Conservation (phyloP, 2,113 vertebrate species). For the Puntigrus tetrazona region DNA sequence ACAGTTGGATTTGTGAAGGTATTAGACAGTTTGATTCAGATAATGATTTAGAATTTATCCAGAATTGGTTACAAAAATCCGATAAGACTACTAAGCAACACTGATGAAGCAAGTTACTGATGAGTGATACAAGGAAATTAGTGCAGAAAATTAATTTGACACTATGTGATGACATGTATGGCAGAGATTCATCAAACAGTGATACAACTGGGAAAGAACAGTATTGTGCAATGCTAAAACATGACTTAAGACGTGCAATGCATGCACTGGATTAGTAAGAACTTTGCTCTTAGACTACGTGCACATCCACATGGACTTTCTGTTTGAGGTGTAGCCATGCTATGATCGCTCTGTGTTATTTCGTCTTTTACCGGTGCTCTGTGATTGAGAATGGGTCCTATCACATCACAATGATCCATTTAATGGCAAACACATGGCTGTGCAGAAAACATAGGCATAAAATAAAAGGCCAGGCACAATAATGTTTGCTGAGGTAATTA, state of each 20-base stretch:
- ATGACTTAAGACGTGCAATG: neutral
- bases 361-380: constrained; percentile 44
- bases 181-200: neutral
- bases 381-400: constrained; percentile 56
- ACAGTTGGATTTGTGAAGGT: neutral
- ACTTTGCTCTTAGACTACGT: constrained; percentile 5
- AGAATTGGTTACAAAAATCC: neutral
- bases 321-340: constrained; percentile 29
- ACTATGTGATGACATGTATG: neutral
- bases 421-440: constrained; percentile 74
- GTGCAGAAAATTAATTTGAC: neutral
- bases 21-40: neutral
- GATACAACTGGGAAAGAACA: constrained; percentile 4
- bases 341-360: constrained; percentile 21
- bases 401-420: constrained; percentile 64
- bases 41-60: neutral
- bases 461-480: constrained; percentile 29
- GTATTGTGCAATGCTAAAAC: neutral
- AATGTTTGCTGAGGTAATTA: constrained; percentile 10
- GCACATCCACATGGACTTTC: constrained; percentile 14
- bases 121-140: neutral
- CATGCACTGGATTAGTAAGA: too few species aligned
- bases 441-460: constrained; percentile 53
- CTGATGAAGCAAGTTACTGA: neutral
- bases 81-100: neutral